A percentile compares a stretch with the other conserved stretches of the same genome.
Conservation (phyloP, 2,113 vertebrate species). For the Lethenteron reissneri region DNA sequence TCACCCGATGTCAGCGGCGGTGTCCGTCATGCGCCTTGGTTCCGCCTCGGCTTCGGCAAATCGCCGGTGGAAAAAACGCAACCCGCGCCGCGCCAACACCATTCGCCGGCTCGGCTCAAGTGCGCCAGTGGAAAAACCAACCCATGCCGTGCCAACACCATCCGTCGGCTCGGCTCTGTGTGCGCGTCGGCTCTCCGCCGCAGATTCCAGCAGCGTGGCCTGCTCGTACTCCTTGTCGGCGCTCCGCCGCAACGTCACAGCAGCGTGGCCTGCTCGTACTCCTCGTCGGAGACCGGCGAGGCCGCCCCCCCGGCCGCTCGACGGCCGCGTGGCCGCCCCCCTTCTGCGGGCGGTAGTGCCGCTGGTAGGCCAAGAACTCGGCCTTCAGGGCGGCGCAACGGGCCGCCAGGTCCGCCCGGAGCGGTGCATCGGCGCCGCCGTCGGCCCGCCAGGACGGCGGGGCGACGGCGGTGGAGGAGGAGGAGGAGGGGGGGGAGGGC, state of each 20-base stretch:
- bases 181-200: constrained; percentile 9
- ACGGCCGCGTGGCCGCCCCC: constrained; percentile 9
- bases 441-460: constrained; percentile 14
- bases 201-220: constrained; percentile 24
- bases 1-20: too few species aligned
- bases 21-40: too few species aligned
- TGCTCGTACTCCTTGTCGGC: constrained; percentile 19
- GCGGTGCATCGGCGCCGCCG: constrained; percentile 12
- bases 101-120: too few species aligned
- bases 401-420: constrained; percentile 16
- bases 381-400: constrained; percentile 18
- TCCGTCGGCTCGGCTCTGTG: too few species aligned
- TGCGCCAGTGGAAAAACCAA: too few species aligned
- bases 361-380: constrained; percentile 22
- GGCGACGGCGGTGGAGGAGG: constrained; percentile 13
- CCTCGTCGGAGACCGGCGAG: constrained; percentile 11
- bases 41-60: too few species aligned
- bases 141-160: not conserved
- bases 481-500: not conserved
- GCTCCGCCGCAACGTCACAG: constrained; percentile 17
- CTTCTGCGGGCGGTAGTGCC: constrained; percentile 10
- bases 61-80: too few species aligned
- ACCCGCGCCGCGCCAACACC: too few species aligned
- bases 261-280: constrained; percentile 29
- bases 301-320: constrained; percentile 12